Evolutionary conservation across 2,888 invertebrate species (phyloP).

Genomic region (Leucoptera coffeella): DNA sequence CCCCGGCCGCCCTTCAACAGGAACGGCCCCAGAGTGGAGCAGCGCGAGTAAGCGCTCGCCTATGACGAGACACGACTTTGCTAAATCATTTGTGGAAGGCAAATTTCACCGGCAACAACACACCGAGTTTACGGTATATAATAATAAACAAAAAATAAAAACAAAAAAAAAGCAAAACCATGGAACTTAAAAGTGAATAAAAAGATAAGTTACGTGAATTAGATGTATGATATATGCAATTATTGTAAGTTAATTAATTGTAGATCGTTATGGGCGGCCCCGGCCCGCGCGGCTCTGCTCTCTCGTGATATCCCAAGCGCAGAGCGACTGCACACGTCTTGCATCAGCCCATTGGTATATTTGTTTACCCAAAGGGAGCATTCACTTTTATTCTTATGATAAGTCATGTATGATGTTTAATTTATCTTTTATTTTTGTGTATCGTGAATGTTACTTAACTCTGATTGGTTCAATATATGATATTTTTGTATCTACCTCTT

Average conservation of each 20-base stretch:
- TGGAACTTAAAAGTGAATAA: conserved; percentile 50
- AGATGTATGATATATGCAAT: conserved; percentile 51
- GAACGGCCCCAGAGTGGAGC: conserved; percentile 30
- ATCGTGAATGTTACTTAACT: no score
- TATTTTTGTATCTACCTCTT: no score
- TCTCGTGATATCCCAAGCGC: conserved; percentile 39
- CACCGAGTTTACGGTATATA: conserved; percentile 54
- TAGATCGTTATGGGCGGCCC: conserved; percentile 24
- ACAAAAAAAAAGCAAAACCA: conserved; percentile 54
- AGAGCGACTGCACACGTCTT: conserved; percentile 30
- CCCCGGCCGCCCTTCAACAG: conserved; percentile 17
- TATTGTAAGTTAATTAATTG: conserved; percentile 49
- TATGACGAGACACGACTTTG: conserved; percentile 18
- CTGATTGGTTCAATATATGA: no score
- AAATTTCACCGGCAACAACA: conserved; percentile 66
- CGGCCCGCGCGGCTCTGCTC: conserved; percentile 17
- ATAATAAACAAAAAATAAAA: conserved; percentile 27
- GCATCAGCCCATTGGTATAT: no score
- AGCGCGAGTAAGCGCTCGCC: conserved; percentile 19
- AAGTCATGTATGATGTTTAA: no score
- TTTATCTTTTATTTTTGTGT: no score
- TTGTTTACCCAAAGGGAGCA: no score
- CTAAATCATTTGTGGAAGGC: conserved; percentile 58
- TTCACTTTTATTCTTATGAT: no score
- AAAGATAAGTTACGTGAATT: conserved; percentile 50